Base-by-base conservation (phyloP, 2,797 vertebrate species). In the Coregonus sp. region DNA sequence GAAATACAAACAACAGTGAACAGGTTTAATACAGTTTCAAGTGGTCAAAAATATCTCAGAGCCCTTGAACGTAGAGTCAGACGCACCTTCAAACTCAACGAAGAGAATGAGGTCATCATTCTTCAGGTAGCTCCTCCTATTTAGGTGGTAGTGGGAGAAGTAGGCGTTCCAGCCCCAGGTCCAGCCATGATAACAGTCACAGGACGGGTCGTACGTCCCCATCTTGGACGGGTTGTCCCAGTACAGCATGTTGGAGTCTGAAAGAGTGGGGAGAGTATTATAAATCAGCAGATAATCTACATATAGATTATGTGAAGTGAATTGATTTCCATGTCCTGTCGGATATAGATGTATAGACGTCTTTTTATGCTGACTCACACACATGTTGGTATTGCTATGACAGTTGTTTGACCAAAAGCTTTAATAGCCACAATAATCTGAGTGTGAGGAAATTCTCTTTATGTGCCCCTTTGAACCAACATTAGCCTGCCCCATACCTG, bases 41-140 rank as follows among this genome's bases (percentile, higher is more conserved):
- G 18, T 7, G 56, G 5, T 40, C 5, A 4, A 3, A 15, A 29
- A 12, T 4, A 71, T 6, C 4, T 37, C 2, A 25, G 12, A 20
- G 51, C 4, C 20, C 7, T 9, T 52, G 18, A 18, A n/a, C 20
- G 35, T 16, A 47, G 9, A 40, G n/a, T 33, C 40, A 66, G 73
- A 51, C 20, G 31, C 92, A 97, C 96, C 96, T 47, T 95, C 80
- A 84, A 97, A 97, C 84, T 97, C 94, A 33, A 94, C 81, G 68
- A 97, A 94, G 84, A 98, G 91, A 81, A 97, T 96, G 67, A 98
- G 92, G 84, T 97, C 94, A 29, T 96, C 94, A 0, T 96, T 96
- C 89, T 96, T 98, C 70, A 97, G 86, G 81, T 96, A 98, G 82
- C 76, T 95, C 70, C 93, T 94, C 3, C 86, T 84, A 9, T 35